Percentiles rank a stretch among this genome's conserved stretches.
Evolutionary conservation across 2,113 vertebrate species (phyloP).

Genomic region (Eira barbara): DNA sequence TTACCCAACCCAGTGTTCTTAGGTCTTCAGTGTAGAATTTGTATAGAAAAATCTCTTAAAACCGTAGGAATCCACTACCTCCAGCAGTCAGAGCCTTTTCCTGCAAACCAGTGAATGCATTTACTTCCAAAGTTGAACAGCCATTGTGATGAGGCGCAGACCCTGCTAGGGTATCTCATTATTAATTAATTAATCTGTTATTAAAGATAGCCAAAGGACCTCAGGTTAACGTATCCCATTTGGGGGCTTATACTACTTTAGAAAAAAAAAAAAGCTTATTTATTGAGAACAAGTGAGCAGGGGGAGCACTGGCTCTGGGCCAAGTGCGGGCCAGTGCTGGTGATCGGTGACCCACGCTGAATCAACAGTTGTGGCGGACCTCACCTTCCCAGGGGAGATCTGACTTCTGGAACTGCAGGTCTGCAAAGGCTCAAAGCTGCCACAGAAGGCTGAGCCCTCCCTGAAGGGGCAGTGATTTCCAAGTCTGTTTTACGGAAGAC

Average conservation of each 20-base stretch:
- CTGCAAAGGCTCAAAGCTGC: background rate
- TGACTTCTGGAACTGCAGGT: background rate
- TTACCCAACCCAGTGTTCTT: background rate
- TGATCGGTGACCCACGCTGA: fast-evolving
- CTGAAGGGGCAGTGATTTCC: background rate
- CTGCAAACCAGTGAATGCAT: background rate
- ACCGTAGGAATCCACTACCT: background rate
- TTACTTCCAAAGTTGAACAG: background rate
- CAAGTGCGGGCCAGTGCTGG: background rate
- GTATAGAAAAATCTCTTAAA: background rate
- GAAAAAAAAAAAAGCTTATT: background rate
- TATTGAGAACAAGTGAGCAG: background rate
- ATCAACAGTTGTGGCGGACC: background rate
- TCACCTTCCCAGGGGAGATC: background rate
- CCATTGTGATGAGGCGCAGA: background rate
- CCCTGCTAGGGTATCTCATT: too few relatives aligned
- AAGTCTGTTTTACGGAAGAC: background rate
- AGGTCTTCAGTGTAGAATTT: background rate
- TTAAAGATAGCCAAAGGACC: background rate
- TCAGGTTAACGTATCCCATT: background rate
- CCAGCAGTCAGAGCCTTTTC: background rate
- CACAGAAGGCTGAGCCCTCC: background rate
- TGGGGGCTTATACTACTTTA: background rate
- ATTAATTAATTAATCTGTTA: background rate
- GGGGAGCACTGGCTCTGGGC: background rate